These are phyloP conservation scores for Atta colombica DNA, from an alignment of 1,140 invertebrate species.

Conservation along the genomic window DNA sequence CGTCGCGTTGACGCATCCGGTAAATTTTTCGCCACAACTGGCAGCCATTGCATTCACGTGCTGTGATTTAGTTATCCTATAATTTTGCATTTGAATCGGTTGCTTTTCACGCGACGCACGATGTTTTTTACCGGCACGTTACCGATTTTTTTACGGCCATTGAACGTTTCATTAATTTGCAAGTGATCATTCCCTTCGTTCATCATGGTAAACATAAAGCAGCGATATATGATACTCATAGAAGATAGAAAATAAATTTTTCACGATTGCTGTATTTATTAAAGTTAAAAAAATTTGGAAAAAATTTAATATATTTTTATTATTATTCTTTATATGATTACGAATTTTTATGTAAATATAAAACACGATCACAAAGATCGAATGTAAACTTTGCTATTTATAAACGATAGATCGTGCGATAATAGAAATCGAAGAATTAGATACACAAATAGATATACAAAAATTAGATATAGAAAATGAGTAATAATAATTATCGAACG, in stretches of 20 bases:
- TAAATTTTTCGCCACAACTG: slow-evolving; percentile 36
- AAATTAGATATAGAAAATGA: slow-evolving; percentile 5
- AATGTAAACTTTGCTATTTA: neutral
- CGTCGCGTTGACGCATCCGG: slow-evolving; percentile 1
- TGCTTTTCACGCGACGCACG: slow-evolving; percentile 11
- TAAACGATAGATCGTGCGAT: neutral
- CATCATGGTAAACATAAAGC: neutral
- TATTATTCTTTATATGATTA: neutral
- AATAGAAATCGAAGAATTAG: neutral
- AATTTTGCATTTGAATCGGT: slow-evolving; percentile 59
- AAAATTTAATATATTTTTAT: neutral
- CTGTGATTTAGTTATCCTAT: slow-evolving; percentile 53
- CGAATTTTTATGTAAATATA: neutral
- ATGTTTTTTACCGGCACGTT: slow-evolving; percentile 31
- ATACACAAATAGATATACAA: neutral
- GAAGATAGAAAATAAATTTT: slow-evolving; percentile 29
- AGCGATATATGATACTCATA: neutral
- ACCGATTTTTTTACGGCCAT: slow-evolving; percentile 39
- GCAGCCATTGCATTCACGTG: slow-evolving; percentile 21
- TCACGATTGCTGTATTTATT: neutral
- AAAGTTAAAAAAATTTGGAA: neutral
- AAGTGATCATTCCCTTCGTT: slow-evolving; percentile 35
- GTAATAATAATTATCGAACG: slow-evolving; percentile 12
- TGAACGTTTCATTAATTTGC: slow-evolving; percentile 47
- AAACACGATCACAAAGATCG: neutral